Evolutionary conservation across 2,888 invertebrate species (phyloP), one percentile per base, ranked within the genome.

Genomic region (Cancer borealis): DNA sequence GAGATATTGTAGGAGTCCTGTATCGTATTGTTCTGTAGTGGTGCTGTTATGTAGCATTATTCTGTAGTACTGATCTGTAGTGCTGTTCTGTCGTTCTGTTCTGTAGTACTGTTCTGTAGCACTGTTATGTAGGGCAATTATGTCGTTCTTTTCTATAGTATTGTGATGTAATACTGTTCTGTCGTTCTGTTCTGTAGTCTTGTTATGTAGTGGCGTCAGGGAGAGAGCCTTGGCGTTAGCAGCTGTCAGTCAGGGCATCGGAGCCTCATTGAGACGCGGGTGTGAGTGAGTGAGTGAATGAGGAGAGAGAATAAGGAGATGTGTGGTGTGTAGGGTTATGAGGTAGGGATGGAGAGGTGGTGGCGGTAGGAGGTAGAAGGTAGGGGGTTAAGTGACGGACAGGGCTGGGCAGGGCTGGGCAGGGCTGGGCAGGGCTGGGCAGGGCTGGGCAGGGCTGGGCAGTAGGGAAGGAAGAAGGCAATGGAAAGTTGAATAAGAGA

Each of bases 401-500:
- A 30, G 91, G 49, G 60, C 21, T 73, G 47, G 47, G 90, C 30
- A 5, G 30, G 39, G 26, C 21, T n/a, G 66, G 17, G 60, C 21
- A 89, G 47, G 47, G 90, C 30, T 17, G 30, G 39, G 26, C 21
- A 66, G 88, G 47, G 90, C 30, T 17, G 30, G 39, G 26, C 21
- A 66, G 88, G 30, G 26, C n/a, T n/a, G n/a, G n/a, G 60, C 17
- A 89, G 47, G 47, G 90, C 30, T 17, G 30, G 39, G 26, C 21
- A 66, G 88, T 54, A n/a, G 47, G 14, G 21, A 60, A 30, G 54
- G 49, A 60, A 30, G 60, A n/a, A 5, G 45, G 45, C 26, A 88
- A 54, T 46, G 54, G 46, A 60, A 88, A 60, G 45, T 39, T 45
- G 88, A 88, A 87, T 49, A 21, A 91, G 93, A 91, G 91, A n/a